A percentile compares a stretch with the other conserved stretches of the same genome.
These are phyloP conservation scores for Myripristis murdjan DNA, from an alignment of 2,797 vertebrate genomes.

Conservation along the genomic window DNA sequence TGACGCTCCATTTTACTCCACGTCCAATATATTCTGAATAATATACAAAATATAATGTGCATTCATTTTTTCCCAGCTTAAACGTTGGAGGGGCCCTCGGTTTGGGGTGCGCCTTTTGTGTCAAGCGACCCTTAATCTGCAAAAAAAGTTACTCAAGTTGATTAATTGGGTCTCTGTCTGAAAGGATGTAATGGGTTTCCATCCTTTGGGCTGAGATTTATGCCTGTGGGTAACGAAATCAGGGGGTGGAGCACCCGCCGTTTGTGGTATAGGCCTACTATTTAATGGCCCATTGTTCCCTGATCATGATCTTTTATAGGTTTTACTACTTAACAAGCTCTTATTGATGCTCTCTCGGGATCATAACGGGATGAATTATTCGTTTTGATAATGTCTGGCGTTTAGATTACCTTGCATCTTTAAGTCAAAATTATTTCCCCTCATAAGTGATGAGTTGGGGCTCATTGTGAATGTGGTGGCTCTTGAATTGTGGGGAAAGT, in stretches of 20 bases:
- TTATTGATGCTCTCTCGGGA: constrained; percentile 49
- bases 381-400: not conserved
- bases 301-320: constrained; percentile 67
- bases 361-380: constrained; percentile 52
- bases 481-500: constrained; percentile 14
- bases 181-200: constrained; percentile 58
- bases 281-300: constrained; percentile 88
- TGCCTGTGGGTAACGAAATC: constrained; percentile 70
- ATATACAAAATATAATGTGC: not conserved
- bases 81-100: constrained; percentile 60
- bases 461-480: not conserved
- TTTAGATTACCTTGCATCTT: constrained; percentile 10
- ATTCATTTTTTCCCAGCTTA: constrained; percentile 48
- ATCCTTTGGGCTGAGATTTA: constrained; percentile 75
- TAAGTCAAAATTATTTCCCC: not conserved
- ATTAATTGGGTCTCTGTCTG: constrained; percentile 67
- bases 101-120: constrained; percentile 69
- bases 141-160: constrained; percentile 79
- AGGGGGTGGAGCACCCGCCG: constrained; percentile 78
- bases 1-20: constrained; percentile 17
- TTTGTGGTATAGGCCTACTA: constrained; percentile 67
- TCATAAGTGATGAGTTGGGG: not conserved
- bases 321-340: constrained; percentile 73
- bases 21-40: constrained; percentile 25
- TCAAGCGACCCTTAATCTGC: constrained; percentile 57